Evolutionary conservation across 2,113 vertebrate species (phyloP).

Genomic region (Gopherus flavomarginatus): DNA sequence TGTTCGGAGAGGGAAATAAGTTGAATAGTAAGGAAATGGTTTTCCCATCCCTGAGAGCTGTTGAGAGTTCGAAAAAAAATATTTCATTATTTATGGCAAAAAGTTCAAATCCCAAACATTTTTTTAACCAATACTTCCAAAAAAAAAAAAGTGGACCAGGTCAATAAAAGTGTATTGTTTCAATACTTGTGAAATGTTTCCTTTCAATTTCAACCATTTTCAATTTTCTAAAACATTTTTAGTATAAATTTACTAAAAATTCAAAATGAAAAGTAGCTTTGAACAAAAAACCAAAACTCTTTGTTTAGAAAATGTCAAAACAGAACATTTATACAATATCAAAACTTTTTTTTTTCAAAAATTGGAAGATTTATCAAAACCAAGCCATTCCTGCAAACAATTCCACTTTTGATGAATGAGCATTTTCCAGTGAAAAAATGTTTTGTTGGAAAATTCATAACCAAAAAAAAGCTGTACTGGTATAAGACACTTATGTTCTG

Average conservation of each 20-base stretch:
- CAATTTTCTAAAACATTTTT: not conserved
- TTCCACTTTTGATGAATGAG: constrained; percentile 27
- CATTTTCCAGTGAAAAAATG: not conserved
- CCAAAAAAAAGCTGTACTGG: not conserved
- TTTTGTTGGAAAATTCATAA: not conserved
- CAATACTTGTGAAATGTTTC: not conserved
- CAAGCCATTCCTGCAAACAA: not conserved
- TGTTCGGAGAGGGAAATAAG: not conserved
- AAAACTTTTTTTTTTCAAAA: not conserved
- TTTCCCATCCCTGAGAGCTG: not conserved
- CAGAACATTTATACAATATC: not conserved
- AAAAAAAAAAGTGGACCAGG: not conserved
- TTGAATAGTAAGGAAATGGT: not conserved
- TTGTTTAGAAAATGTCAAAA: not conserved
- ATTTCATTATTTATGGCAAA: not conserved
- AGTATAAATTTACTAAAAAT: not conserved
- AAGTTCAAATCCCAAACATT: not conserved
- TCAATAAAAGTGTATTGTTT: not conserved
- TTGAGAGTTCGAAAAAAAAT: not conserved
- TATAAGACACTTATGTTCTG: not conserved
- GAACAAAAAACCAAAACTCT: not conserved
- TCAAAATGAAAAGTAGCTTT: not conserved
- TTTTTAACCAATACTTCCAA: not conserved
- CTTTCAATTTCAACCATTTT: not conserved
- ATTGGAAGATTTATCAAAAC: not conserved